These are phyloP conservation scores for Calidris pugnax DNA, from an alignment of 2,113 vertebrate species.

Conservation along the genomic window DNA sequence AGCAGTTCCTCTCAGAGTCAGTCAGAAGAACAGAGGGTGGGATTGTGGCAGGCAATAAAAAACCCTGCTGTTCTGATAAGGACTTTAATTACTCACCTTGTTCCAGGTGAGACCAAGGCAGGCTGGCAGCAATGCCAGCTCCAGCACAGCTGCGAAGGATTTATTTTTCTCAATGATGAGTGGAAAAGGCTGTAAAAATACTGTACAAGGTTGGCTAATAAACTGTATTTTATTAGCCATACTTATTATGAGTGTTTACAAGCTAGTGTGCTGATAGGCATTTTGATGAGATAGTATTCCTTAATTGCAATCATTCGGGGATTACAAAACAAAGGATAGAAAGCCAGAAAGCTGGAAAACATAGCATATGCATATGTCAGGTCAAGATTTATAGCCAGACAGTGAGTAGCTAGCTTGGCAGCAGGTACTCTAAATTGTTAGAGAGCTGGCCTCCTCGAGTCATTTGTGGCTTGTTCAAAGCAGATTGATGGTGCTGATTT, in stretches of 20 bases:
- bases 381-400: slow-evolving; percentile 64
- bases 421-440: slow-evolving; percentile 33
- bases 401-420: slow-evolving; percentile 55
- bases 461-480: slow-evolving; percentile 60
- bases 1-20: slow-evolving; percentile 1
- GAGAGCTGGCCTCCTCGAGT: slow-evolving; percentile 31
- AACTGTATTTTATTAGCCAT: slow-evolving; percentile 44
- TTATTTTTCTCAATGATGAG: slow-evolving; percentile 50
- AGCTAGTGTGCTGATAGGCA: background rate
- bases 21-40: background rate
- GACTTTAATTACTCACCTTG: slow-evolving; percentile 41
- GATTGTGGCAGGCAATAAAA: slow-evolving; percentile 25
- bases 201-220: slow-evolving; percentile 38
- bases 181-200: slow-evolving; percentile 35
- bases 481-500: slow-evolving; percentile 44
- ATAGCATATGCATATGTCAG: slow-evolving; percentile 44
- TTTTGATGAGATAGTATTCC: slow-evolving; percentile 35
- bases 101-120: slow-evolving; percentile 42
- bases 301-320: slow-evolving; percentile 41
- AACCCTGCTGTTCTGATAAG: background rate
- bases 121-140: background rate
- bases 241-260: slow-evolving; percentile 45
- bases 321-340: slow-evolving; percentile 5
- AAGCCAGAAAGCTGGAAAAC: slow-evolving; percentile 48
- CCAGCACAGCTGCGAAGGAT: background rate